A percentile compares a stretch with the other conserved stretches of the same genome.
These are phyloP conservation scores for Tor tambroides DNA, from an alignment of 2,113 vertebrate genomes.

Conservation along the genomic window DNA sequence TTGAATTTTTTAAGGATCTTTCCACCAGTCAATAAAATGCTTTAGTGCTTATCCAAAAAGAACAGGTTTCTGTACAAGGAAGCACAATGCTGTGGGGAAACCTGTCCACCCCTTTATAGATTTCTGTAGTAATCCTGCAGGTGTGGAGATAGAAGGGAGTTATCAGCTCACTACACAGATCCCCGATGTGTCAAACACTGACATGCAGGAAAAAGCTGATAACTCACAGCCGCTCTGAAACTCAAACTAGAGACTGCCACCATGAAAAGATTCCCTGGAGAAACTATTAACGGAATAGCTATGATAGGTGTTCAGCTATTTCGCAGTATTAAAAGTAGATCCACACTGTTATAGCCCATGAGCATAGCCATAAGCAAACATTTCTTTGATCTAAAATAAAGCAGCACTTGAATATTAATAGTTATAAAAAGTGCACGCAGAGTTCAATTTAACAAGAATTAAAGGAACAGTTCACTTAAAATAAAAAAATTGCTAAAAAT, in stretches of 20 bases:
- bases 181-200: constrained; percentile 37
- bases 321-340: neutral
- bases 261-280: neutral
- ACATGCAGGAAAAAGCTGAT: constrained; percentile 28
- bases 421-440: neutral
- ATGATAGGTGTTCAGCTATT: neutral
- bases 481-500: neutral
- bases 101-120: constrained; percentile 25
- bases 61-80: constrained; percentile 3
- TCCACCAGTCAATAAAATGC: constrained; percentile 13
- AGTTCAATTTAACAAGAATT: neutral
- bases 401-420: neutral
- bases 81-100: constrained; percentile 8
- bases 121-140: constrained; percentile 46
- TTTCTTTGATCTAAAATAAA: neutral
- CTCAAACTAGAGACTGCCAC: neutral
- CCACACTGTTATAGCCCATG: neutral
- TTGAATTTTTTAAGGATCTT: constrained; percentile 3
- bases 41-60: constrained; percentile 33
- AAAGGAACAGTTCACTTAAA: neutral
- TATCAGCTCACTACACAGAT: constrained; percentile 37
- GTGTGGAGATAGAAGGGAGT: constrained; percentile 29
- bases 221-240: constrained; percentile 20
- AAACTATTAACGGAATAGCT: neutral
- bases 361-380: neutral